phyloP scores from a whole-genome alignment of 2,797 vertebrate genomes.

The Ctenopoma kingsleyae region DNA sequence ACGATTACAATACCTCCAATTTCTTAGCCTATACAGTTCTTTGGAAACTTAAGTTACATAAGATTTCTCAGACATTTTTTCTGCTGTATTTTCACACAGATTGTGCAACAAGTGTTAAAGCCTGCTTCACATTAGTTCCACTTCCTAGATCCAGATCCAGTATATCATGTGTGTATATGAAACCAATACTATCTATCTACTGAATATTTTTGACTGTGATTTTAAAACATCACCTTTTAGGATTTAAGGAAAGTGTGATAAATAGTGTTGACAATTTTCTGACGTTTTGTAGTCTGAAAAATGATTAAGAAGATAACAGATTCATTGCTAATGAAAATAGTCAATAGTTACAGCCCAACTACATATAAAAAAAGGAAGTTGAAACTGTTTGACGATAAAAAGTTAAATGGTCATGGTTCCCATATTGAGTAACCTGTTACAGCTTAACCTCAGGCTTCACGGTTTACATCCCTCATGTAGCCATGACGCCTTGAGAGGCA shows the following conservation, averaged over 20 bases:
- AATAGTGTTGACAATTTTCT: too few relatives aligned
- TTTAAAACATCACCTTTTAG: not conserved
- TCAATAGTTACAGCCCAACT: not conserved
- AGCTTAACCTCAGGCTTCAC: not conserved
- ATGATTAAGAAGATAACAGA: not conserved
- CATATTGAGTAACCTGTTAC: not conserved
- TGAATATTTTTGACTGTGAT: not conserved
- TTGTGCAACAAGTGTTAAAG: not conserved
- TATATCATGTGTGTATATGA: too few relatives aligned
- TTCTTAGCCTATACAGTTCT: too few relatives aligned
- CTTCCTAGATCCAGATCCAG: too few relatives aligned
- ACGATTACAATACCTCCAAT: too few relatives aligned
- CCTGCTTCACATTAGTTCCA: not conserved
- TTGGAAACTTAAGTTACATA: not conserved
- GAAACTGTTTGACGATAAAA: slow-evolving; percentile 3
- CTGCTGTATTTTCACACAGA: not conserved
- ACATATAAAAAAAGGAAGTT: not conserved
- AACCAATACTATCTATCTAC: not conserved
- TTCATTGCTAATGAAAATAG: not conserved
- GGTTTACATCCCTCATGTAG: not conserved
- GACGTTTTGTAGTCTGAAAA: too few relatives aligned
- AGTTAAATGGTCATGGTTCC: not conserved
- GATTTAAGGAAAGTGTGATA: not conserved
- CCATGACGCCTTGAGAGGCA: not conserved
- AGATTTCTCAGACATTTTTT: not conserved